Evolutionary conservation across 2,113 vertebrate genomes (phyloP), one percentile per base, ranked within the genome.

Genomic region (Mormoops blainvillei): DNA sequence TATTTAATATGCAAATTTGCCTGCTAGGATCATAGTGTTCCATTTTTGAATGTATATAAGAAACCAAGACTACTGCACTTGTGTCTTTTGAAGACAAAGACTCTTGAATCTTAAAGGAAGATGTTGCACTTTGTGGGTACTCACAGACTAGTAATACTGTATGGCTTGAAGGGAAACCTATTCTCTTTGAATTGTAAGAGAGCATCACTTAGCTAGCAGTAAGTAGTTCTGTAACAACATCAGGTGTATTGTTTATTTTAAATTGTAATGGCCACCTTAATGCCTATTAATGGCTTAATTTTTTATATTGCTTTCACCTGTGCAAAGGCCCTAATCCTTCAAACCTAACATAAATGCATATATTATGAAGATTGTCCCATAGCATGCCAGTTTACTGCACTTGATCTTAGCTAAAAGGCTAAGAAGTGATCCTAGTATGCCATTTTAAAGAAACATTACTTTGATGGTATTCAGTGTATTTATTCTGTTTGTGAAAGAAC

Each of bases 41-140:
- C 97, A 94, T 89, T 98, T 98, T 95, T 96, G 95, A 98, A 97
- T 98, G 97, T 98, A 97, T 98, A 97, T 98, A 96, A 94, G 77
- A 97, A 98, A 97, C 87, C 87, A 97, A 91, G 98, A 98, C 97
- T 97, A 97, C 95, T 98, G 97, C 92, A 95, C 98, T 93, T 94
- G 94, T 96, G 96, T 98, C 96, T 91, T 98, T 94, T 93, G 91
- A 98, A 98, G 98, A 98, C 97, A 98, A 98, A 98, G 96, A 97
- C 98, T 96, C 97, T 98, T 98, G 96, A 98, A 97, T 97, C 98
- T 84, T 96, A 92, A 98, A 97, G 73, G 68, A 97, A 96, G 97
- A 68, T 94, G 71, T 92, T 95, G 96, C 95, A 93, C 96, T 98
- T 96, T 92, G 91, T 84, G 94, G 94, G 91, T 91, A 92, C 95